Evolutionary conservation across 2,888 invertebrate species (phyloP), one percentile per base, ranked within the genome.

Genomic region (Schizaphis graminum): DNA sequence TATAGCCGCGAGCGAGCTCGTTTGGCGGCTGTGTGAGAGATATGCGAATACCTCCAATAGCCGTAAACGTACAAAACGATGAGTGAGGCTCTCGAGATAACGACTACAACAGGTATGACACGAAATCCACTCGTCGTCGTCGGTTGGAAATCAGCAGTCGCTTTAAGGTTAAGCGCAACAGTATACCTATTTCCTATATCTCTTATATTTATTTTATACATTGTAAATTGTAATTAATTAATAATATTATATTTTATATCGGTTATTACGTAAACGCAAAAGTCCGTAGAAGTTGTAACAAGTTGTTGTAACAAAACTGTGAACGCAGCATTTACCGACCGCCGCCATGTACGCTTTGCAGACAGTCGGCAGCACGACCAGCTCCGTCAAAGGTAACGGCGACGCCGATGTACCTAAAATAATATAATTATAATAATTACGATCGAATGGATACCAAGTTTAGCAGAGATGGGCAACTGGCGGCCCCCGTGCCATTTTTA

Each of bases 341-440:
- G 16, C 28, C 56, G 35, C 8, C 56, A 94, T 94, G 93, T 94
- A 94, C 93, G 90, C 89, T 85, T 49, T 94, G 61, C 89, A 94
- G 57, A 94, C 93, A 49, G 93, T 94, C 35, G 93, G 93, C 8
- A 94, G 93, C 86, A 94, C 93, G 13, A 94, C 89, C 49, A 94
- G 93, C 49, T 90, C 93, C 49, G 93, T 94, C 47, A 94, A 94
- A 94, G 93, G 93, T 94, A 88, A 87, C 87, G 28, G 8, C 21
- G 28, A 53, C n/a, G 53, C 49, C 77, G 35, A 35, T 77, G 21
- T 67, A n/a, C 41, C 41, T 44, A 44, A 44, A 61, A 61, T 47
- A 47, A 88, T 53, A 53, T 61, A 90, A 90, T 90, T 47, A 57
- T 61, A 61, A 77, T 77, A 61, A 77, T 77, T 77, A 8, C 21